These are phyloP conservation scores for Muricea muricata DNA, from an alignment of 92 coral and sea anemone species.

Conservation along the genomic window DNA sequence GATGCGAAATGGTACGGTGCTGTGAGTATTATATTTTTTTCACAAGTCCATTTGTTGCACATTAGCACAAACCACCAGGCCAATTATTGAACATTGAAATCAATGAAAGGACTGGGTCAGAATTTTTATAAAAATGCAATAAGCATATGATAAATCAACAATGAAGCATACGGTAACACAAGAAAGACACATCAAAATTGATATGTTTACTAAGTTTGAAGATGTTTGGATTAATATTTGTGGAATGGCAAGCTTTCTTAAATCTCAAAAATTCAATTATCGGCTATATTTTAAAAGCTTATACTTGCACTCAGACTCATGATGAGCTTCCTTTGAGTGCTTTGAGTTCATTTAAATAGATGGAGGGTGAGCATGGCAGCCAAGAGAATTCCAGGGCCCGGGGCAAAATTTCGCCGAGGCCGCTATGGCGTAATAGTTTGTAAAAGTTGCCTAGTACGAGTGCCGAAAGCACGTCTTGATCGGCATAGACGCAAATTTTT, in stretches of 20 bases:
- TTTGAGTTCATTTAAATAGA: too few species aligned
- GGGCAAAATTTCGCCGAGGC: too few species aligned
- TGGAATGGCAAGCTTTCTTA: constrained; percentile 29
- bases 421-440: too few species aligned
- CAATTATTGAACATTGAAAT: constrained; percentile 25
- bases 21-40: constrained; percentile 23
- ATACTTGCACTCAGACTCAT: too few species aligned
- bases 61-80: constrained; percentile 13
- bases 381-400: too few species aligned
- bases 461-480: too few species aligned
- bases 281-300: too few species aligned
- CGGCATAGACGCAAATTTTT: too few species aligned
- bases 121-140: too few species aligned
- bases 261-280: constrained; percentile 22
- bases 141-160: neutral
- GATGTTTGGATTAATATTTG: constrained; percentile 21
- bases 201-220: constrained; percentile 10
- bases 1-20: constrained; percentile 9
- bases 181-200: constrained; percentile 19
- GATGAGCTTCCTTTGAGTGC: too few species aligned
- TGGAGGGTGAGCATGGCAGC: too few species aligned
- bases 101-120: constrained; percentile 19
- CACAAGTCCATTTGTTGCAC: constrained; percentile 19
- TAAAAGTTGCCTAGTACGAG: too few species aligned
- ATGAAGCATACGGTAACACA: constrained; percentile 16